Evolutionary conservation across 2,888 invertebrate genomes (phyloP).

Genomic region (Sericinus montela): DNA sequence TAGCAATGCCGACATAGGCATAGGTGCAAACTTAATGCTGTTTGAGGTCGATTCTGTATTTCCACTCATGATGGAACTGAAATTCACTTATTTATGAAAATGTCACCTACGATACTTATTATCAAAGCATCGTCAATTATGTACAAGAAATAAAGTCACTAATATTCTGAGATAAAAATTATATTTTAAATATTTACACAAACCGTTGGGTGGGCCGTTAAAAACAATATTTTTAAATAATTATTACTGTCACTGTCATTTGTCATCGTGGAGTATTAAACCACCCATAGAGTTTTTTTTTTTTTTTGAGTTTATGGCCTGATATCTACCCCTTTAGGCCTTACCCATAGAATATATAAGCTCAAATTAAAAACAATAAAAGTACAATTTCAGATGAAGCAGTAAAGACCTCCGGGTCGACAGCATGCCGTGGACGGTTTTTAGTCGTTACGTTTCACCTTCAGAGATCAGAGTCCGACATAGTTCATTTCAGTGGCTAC

Average conservation of each 20-base stretch:
- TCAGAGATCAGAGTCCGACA: no score
- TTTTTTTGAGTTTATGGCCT: no score
- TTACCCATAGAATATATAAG: no score
- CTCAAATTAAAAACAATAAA: no score
- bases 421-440: no score
- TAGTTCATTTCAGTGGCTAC: no score
- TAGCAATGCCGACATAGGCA: constrained; percentile 68
- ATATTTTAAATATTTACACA: background rate
- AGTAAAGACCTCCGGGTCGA: no score
- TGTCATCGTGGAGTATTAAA: background rate
- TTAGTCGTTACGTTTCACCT: no score
- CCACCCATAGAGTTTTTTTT: no score
- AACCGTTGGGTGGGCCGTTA: no score
- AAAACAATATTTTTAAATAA: constrained; percentile 5
- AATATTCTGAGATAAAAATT: background rate
- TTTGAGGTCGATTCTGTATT: constrained; percentile 61
- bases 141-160: background rate
- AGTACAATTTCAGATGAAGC: no score
- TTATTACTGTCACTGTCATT: background rate
- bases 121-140: background rate
- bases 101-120: background rate
- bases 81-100: background rate
- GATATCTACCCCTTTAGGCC: no score
- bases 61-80: constrained; percentile 43
- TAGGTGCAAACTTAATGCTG: constrained; percentile 64